Evolutionary conservation across 2,113 vertebrate genomes (phyloP).

Genomic region (Callospermophilus lateralis): DNA sequence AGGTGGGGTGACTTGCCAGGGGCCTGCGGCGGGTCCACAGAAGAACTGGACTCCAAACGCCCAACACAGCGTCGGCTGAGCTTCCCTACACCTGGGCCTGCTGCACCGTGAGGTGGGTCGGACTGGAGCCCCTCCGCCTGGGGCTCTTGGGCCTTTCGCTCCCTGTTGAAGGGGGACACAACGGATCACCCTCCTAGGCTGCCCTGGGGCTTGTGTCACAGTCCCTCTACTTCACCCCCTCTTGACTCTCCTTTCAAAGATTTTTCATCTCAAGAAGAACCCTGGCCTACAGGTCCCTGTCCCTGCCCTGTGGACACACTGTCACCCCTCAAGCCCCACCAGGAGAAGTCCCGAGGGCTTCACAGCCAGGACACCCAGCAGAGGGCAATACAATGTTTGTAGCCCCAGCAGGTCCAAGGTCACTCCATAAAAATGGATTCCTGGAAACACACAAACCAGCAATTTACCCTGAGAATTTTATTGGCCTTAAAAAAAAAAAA

Average conservation of each 20-base stretch:
- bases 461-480: constrained; percentile 64
- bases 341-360: neutral
- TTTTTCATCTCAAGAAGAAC: neutral
- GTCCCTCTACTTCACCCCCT: neutral
- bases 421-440: constrained; percentile 60
- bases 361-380: neutral
- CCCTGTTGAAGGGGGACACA: neutral
- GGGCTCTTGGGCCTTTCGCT: neutral
- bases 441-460: constrained; percentile 56
- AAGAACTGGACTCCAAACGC: neutral
- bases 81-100: neutral
- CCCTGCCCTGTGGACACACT: neutral
- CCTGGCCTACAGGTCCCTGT: neutral
- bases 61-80: neutral
- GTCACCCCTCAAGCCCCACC: neutral
- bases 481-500: neutral
- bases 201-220: neutral
- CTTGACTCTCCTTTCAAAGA: constrained; percentile 8
- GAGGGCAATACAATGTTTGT: neutral
- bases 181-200: too few relatives aligned
- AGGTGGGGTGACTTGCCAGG: neutral
- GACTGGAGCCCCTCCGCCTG: neutral
- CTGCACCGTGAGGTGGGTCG: neutral
- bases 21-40: neutral
- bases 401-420: constrained; percentile 34